Conservation (phyloP, 1,140 invertebrate species). For the Drosophila navojoa region DNA sequence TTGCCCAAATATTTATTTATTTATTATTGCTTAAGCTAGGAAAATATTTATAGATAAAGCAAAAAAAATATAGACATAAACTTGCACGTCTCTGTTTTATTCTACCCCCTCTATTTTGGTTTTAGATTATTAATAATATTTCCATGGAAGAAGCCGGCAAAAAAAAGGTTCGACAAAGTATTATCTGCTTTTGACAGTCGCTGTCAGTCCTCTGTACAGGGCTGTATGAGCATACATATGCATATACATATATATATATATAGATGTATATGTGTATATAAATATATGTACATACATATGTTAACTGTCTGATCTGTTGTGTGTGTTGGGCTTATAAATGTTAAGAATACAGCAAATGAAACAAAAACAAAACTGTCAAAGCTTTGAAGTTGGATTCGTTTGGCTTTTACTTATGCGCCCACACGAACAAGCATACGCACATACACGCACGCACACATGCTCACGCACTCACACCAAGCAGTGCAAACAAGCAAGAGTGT, state of each 20-base stretch:
- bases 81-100: no score
- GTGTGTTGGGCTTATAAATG: conserved; percentile 21
- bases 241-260: neutral
- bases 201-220: conserved; percentile 1
- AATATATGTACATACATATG: neutral
- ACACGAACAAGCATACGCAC: neutral
- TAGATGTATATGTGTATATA: neutral
- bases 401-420: conserved; percentile 38
- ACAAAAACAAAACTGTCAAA: conserved; percentile 39
- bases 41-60: no score
- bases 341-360: conserved; percentile 32
- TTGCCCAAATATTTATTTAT: no score
- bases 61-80: no score
- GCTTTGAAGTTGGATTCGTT: conserved; percentile 46
- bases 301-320: conserved; percentile 32
- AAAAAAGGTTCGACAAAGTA: conserved; percentile 14
- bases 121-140: conserved; percentile 6
- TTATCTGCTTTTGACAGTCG: conserved; percentile 38
- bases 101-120: neutral
- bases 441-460: conserved; percentile 8
- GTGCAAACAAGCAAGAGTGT: conserved; percentile 47
- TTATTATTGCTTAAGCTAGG: no score
- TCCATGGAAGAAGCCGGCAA: neutral
- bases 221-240: neutral
- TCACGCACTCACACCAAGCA: conserved; percentile 6